Conservation (phyloP, 2,888 invertebrate genomes). For the Drosophila kuntzei region DNA sequence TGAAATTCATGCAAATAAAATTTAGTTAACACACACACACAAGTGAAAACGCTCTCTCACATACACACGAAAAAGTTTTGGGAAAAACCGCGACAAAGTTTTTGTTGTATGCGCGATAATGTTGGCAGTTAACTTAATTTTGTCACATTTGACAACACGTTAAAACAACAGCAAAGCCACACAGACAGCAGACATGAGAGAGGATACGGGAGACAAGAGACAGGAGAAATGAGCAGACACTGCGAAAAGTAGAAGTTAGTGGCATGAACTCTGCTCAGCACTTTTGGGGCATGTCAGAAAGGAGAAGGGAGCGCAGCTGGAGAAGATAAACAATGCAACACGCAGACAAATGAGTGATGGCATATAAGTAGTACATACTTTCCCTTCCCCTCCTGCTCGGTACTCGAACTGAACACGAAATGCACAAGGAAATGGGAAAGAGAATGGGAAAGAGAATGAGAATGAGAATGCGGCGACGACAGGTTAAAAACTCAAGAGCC, state of each 20-base stretch:
- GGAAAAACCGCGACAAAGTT: constrained; percentile 48
- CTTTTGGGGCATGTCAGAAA: background rate
- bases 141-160: constrained; percentile 82
- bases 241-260: constrained; percentile 40
- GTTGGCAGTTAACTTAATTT: constrained; percentile 81
- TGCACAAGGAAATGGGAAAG: constrained; percentile 13
- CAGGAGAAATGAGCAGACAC: constrained; percentile 23
- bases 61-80: constrained; percentile 32
- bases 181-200: constrained; percentile 14
- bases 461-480: constrained; percentile 48
- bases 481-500: constrained; percentile 68
- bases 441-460: background rate
- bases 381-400: background rate
- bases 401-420: constrained; percentile 38
- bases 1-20: constrained; percentile 32
- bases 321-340: constrained; percentile 66
- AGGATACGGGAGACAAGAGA: constrained; percentile 1
- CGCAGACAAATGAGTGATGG: constrained; percentile 78
- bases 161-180: constrained; percentile 61
- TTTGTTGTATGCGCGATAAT: constrained; percentile 70
- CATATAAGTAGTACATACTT: constrained; percentile 30
- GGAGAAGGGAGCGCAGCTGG: constrained; percentile 32
- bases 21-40: constrained; percentile 32
- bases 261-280: constrained; percentile 34
- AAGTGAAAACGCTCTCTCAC: constrained; percentile 1